Base-by-base conservation (phyloP, 2,797 vertebrate species). In the Argya squamiceps region DNA sequence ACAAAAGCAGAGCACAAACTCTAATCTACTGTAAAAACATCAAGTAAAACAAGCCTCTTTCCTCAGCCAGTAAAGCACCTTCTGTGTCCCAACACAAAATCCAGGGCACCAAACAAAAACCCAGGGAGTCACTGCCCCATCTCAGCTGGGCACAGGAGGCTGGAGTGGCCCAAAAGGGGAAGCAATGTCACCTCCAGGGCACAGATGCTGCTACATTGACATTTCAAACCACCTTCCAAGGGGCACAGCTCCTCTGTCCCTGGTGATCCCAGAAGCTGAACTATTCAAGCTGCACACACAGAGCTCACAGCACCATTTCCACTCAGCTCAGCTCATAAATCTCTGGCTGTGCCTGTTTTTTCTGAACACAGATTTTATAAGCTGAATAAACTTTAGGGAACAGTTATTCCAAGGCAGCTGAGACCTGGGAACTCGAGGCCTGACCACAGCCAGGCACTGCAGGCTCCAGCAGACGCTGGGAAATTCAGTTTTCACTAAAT, bases 361-460 rank as follows among this genome's bases (percentile, higher is more conserved):
- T 76, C 89, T 95, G 92, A 91, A 88, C 65, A 59, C 34, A 82
- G 16, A 63, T 65, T 92, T 94, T 90, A 53, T 60, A 91, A 95
- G 85, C 70, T 93, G 95, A 76, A 88, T 46, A 94, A 94, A 94
- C 88, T 94, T 94, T 13, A 67, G 1, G 22, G 84, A 94, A 89
- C 47, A 58, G 84, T 88, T 89, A 83, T 71, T 91, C 82, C 79
- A 71, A 76, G 43, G 79, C 89, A 92, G 84, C 44, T 8, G 59
- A 89, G 90, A 76, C 55, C 88, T 84, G 83, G 91, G 91, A 92
- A 85, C 75, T 12, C 43, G 24, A 84, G 23, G 70, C 80, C 73
- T 92, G 84, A 81, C 32, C 76, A 47, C 62, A 92, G 82, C 76
- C 87, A 92, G 83, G 80, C 63, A 50, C 88, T 32, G 85, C 70